A percentile compares a stretch with the other conserved stretches of the same genome.
These are phyloP conservation scores for Lacerta agilis DNA, from an alignment of 2,797 vertebrate genomes.

Conservation along the genomic window DNA sequence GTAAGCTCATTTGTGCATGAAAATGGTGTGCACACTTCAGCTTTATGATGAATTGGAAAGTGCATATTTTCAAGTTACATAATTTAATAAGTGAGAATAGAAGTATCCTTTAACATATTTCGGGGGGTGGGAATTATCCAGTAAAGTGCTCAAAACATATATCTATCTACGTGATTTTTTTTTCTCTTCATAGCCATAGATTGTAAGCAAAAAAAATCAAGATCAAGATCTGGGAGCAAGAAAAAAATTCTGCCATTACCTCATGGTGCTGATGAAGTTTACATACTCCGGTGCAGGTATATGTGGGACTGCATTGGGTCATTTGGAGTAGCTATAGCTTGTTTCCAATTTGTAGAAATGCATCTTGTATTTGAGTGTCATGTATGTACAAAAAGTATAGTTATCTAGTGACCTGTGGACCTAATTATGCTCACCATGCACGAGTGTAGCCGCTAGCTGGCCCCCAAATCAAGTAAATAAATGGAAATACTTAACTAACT, in stretches of 20 bases:
- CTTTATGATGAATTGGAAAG: background rate
- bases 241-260: constrained; percentile 87
- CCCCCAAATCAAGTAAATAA: too few relatives aligned
- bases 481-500: too few relatives aligned
- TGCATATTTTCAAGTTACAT: constrained; percentile 16
- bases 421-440: too few relatives aligned
- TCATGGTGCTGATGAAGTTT: constrained; percentile 92
- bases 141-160: constrained; percentile 32
- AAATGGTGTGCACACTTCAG: background rate
- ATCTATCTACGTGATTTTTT: constrained; percentile 63
- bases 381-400: too few relatives aligned
- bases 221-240: constrained; percentile 90
- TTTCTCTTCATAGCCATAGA: constrained; percentile 84
- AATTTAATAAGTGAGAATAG: constrained; percentile 44
- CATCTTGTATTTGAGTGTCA: background rate
- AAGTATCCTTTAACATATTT: constrained; percentile 37
- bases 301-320: constrained; percentile 19
- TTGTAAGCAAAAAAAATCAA: constrained; percentile 91
- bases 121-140: constrained; percentile 18
- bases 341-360: background rate
- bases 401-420: too few relatives aligned
- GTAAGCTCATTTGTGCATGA: constrained; percentile 30
- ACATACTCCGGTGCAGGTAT: constrained; percentile 96
- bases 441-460: too few relatives aligned
- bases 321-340: background rate